These are phyloP conservation scores for Crocidura indochinensis DNA, from an alignment of 2,797 vertebrate genomes.

Conservation along the genomic window DNA sequence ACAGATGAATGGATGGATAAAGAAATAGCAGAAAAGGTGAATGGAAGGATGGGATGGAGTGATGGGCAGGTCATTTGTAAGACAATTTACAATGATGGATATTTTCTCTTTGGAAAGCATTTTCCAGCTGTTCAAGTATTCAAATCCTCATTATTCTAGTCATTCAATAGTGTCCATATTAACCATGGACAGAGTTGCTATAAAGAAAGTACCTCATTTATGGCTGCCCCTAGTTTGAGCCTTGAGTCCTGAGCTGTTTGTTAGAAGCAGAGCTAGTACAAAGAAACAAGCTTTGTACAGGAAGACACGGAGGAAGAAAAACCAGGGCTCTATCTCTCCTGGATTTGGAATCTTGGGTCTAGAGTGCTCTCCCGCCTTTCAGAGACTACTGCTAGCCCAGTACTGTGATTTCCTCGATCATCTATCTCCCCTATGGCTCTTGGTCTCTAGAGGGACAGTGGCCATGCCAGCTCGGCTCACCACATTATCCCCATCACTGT, in stretches of 20 bases:
- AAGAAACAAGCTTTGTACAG: accelerated
- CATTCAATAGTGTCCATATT: background rate
- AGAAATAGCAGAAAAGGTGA: no score
- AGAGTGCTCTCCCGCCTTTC: accelerated
- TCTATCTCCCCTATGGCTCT: background rate
- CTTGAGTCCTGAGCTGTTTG: no score
- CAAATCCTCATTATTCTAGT: background rate
- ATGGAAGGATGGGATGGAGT: background rate
- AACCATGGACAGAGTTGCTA: background rate
- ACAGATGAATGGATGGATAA: background rate
- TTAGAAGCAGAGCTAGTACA: background rate
- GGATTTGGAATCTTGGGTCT: background rate
- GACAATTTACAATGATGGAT: background rate
- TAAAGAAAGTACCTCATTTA: background rate
- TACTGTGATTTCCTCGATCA: background rate
- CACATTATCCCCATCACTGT: background rate
- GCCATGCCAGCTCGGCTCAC: accelerated
- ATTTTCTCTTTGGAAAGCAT: background rate
- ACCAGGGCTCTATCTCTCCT: accelerated
- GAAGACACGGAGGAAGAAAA: no score
- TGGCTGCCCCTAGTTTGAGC: background rate
- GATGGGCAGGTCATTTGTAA: background rate
- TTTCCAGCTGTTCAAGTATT: background rate
- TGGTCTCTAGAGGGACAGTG: background rate
- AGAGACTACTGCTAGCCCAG: accelerated